These are phyloP conservation scores for Sphaerophoria taeniata DNA, from an alignment of 2,888 invertebrate species.

Conservation along the genomic window DNA sequence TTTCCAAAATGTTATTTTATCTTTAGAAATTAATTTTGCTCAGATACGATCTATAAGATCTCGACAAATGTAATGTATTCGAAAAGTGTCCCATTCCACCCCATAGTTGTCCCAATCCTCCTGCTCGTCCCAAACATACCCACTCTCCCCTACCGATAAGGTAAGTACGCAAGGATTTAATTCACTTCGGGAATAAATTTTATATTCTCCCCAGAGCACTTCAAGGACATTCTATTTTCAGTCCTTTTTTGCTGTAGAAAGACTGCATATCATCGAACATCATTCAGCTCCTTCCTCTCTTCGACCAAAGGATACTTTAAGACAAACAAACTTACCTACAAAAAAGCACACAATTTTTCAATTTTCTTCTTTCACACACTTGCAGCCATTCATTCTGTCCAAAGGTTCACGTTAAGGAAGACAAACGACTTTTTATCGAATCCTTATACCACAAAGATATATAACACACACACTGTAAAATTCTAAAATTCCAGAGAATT, in stretches of 20 bases:
- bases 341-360: conserved; percentile 38
- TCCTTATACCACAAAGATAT: conserved; percentile 44
- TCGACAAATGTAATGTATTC: too few species aligned
- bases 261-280: conserved; percentile 54
- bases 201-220: conserved; percentile 25
- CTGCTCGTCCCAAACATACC: too few species aligned
- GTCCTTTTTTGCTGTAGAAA: neutral
- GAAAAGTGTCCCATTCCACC: too few species aligned
- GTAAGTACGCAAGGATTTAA: conserved; percentile 43
- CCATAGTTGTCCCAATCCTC: too few species aligned
- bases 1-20: too few species aligned
- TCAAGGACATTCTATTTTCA: conserved; percentile 13
- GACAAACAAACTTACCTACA: neutral
- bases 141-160: too few species aligned
- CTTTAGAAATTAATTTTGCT: too few species aligned
- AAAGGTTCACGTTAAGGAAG: conserved; percentile 52
- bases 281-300: neutral
- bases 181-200: conserved; percentile 34
- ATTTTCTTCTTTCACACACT: conserved; percentile 22
- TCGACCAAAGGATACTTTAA: conserved; percentile 11
- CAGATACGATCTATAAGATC: too few species aligned
- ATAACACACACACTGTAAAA: neutral
- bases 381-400: too few species aligned
- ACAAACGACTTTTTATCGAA: conserved; percentile 62
- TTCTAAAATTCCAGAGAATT: conserved; percentile 26